Evolutionary conservation across 2,113 vertebrate genomes (phyloP).

Genomic region (Copsychus sechellarum): DNA sequence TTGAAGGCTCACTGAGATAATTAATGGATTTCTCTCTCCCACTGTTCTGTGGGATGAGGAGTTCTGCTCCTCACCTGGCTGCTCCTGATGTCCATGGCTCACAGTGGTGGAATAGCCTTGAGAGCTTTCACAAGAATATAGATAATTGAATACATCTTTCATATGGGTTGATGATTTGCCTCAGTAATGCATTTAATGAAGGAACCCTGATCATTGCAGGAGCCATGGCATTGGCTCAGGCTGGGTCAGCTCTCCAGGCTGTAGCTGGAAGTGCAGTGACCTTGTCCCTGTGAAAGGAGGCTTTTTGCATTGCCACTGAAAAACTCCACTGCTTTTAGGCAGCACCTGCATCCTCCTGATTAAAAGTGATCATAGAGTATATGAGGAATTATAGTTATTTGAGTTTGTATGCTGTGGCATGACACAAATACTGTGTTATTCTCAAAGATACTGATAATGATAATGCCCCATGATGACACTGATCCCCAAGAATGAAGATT

Average conservation of each 20-base stretch:
- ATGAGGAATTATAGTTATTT: neutral
- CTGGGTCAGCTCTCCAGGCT: neutral
- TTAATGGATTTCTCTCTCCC: neutral
- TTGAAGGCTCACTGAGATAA: neutral
- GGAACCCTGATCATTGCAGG: neutral
- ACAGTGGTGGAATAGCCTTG: neutral
- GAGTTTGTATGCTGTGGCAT: neutral
- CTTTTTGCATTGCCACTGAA: neutral
- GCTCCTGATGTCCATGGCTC: neutral
- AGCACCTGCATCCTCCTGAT: neutral
- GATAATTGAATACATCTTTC: neutral
- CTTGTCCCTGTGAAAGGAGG: neutral
- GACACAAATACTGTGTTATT: neutral
- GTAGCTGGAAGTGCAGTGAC: neutral
- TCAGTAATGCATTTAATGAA: constrained; percentile 54
- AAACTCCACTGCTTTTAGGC: neutral
- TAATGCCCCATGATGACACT: neutral
- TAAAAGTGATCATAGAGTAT: neutral
- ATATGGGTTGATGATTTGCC: neutral
- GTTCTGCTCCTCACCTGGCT: neutral
- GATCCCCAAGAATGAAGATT: neutral
- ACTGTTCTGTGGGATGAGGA: neutral
- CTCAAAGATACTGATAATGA: neutral
- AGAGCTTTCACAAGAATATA: neutral
- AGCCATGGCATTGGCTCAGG: constrained; percentile 22